Base-by-base conservation (phyloP, 2,113 vertebrate genomes). In the Onychorhynchus coronatus region DNA sequence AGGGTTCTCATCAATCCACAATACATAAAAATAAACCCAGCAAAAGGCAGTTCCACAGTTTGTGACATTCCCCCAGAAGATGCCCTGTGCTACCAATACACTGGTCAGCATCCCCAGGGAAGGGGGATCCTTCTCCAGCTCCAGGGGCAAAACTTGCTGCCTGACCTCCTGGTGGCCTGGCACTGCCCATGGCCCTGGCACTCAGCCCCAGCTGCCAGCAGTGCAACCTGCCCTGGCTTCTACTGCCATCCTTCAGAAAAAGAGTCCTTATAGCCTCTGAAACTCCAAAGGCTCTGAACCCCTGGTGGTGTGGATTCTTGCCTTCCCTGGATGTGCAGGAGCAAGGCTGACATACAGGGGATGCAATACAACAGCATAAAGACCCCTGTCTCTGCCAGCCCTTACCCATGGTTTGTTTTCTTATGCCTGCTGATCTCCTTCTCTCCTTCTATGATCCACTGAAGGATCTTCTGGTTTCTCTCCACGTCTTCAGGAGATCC, bases 371-470 rank as follows among this genome's bases (percentile, higher is more conserved):
- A 72, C 25, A 61, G 31, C 1, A 5, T 42, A 62, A 53, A 77
- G 53, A 59, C 46, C 58, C 63, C 76, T 79, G 0, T 2, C 59
- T 55, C 73, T 73, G 44, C 70, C 79, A 81, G 81, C 81, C 79
- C 98, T 98, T 87, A 99, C 99, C 99, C 98, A 20, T 99, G 99
- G 65, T 98, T 98, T 18, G 98, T 98, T 97, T 99, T 99, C 94
- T 98, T 98, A 97, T 99, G 99, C 87, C 98, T 97, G 92, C 97
- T 98, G 80, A 99, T 97, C 91, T 99, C 99, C 91, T 98, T 98
- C 96, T 99, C 99, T 80, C 99, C 99, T 73, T 99, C 99, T 89
- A 99, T 99, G 98, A 99, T 99, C 99, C 99, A 99, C 96, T 99
- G 99, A 97, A 99, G 96, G 96, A 99, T 99, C 97, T 99, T 99